Conservation (phyloP, 1,140 invertebrate species). For the Reticulitermes speratus region DNA sequence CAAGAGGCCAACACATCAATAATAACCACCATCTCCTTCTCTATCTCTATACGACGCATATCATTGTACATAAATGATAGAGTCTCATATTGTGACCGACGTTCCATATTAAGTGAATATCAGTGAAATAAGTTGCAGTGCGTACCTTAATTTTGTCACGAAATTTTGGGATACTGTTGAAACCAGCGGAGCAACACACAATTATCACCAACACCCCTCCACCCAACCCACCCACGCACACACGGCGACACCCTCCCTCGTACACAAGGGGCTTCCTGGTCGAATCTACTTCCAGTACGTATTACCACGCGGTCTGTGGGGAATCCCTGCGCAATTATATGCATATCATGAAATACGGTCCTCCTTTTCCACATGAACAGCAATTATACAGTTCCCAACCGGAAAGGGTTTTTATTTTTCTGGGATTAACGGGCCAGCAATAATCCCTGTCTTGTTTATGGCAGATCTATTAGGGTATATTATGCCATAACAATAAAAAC, state of each 20-base stretch:
- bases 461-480: constrained; percentile 34
- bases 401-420: constrained; percentile 22
- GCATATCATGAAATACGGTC: constrained; percentile 31
- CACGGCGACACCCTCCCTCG: not conserved
- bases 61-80: no score
- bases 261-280: not conserved
- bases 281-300: not conserved
- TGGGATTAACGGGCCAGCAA: not conserved
- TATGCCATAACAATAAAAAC: constrained; percentile 36
- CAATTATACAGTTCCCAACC: constrained; percentile 31
- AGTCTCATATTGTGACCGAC: no score
- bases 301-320: constrained; percentile 4
- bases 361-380: constrained; percentile 32
- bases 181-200: not conserved
- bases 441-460: constrained; percentile 34
- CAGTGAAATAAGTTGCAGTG: no score
- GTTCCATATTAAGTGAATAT: no score
- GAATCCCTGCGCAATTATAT: constrained; percentile 28
- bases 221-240: no score
- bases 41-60: no score
- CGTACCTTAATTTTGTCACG: no score
- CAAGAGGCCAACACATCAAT: no score
- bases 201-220: not conserved
- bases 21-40: no score
- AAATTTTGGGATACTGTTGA: not conserved